Conservation (phyloP, 2,113 vertebrate genomes). For the Dolichallabes microphthalmus region DNA sequence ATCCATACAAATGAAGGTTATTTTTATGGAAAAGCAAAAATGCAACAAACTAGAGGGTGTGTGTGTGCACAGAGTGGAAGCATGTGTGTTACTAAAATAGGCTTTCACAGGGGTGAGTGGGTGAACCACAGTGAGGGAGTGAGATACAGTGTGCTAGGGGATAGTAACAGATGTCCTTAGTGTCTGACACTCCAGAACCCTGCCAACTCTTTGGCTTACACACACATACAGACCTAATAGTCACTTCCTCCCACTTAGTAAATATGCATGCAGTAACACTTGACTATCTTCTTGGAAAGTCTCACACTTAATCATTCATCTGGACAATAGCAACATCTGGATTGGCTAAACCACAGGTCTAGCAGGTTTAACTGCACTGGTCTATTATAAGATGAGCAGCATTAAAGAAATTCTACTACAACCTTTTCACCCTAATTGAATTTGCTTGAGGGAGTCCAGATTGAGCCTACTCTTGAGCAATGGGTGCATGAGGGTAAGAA, state of each 20-base stretch:
- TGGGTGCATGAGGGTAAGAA: too few species aligned
- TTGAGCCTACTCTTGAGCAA: too few species aligned
- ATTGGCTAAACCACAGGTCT: background rate
- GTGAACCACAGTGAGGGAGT: conserved; percentile 36
- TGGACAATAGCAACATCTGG: conserved; percentile 21
- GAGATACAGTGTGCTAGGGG: conserved; percentile 43
- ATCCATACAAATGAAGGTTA: background rate
- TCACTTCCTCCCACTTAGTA: conserved; percentile 34
- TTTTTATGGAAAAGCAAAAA: conserved; percentile 18
- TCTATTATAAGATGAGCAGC: background rate
- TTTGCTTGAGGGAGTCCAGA: too few species aligned
- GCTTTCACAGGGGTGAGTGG: conserved; percentile 41
- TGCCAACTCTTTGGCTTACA: conserved; percentile 41
- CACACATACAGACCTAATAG: conserved; percentile 24
- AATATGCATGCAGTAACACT: conserved; percentile 37
- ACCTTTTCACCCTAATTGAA: background rate
- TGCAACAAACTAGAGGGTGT: background rate
- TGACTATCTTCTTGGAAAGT: conserved; percentile 12
- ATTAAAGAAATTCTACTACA: background rate
- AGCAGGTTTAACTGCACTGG: background rate
- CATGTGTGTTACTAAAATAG: conserved; percentile 41
- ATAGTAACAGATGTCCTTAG: conserved; percentile 56
- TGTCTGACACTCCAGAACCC: conserved; percentile 58
- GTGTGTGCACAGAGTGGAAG: conserved; percentile 24
- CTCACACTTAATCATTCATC: conserved; percentile 12